A percentile compares a stretch with the other conserved stretches of the same genome.
phyloP scores from a whole-genome alignment of 2,888 invertebrate species.

The Leptogaster cylindrica region DNA sequence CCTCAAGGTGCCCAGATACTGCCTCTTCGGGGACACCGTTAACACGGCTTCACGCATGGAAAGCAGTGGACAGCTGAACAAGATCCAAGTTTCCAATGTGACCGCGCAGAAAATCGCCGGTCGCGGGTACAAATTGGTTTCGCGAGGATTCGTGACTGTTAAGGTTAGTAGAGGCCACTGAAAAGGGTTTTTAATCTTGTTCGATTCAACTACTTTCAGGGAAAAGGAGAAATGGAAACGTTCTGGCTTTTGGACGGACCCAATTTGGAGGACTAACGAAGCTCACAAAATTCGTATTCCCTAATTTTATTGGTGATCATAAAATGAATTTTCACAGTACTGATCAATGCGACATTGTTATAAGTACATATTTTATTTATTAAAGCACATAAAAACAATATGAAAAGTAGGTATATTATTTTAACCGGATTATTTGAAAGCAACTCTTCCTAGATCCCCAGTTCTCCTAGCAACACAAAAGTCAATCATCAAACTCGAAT shows the following conservation, averaged over 20 bases:
- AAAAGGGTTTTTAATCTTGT: background rate
- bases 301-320: no score
- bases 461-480: no score
- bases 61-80: conserved; percentile 69
- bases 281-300: no score
- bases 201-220: conserved; percentile 63
- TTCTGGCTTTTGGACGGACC: conserved; percentile 76
- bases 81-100: conserved; percentile 77
- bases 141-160: conserved; percentile 77
- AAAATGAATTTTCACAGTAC: conserved; percentile 6
- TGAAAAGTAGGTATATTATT: no score
- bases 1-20: conserved; percentile 82
- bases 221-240: conserved; percentile 88
- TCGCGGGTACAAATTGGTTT: conserved; percentile 71
- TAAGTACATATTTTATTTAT: background rate
- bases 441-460: no score
- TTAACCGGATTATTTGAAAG: no score
- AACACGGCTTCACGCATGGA: conserved; percentile 94
- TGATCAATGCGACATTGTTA: background rate
- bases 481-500: no score
- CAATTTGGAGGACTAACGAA: conserved; percentile 51
- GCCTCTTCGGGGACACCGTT: conserved; percentile 89
- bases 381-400: background rate
- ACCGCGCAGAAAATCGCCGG: conserved; percentile 72
- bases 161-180: conserved; percentile 69